These are phyloP conservation scores for Drosophila kanekoi DNA, from an alignment of 2,888 invertebrate species.

Conservation along the genomic window DNA sequence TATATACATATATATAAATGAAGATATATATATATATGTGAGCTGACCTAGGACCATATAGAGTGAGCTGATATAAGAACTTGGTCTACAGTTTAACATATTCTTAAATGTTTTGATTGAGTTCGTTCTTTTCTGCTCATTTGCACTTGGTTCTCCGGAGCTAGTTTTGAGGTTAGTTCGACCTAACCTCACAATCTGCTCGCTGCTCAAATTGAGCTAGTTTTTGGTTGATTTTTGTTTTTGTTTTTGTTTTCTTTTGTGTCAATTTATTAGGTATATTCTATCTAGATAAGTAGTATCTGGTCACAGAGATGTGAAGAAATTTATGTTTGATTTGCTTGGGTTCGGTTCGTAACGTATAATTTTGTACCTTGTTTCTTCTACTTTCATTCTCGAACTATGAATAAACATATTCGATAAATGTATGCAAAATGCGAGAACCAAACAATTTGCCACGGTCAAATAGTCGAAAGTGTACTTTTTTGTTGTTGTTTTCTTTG, in stretches of 20 bases:
- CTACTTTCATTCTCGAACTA: slow-evolving; percentile 41
- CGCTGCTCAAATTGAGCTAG: slow-evolving; percentile 11
- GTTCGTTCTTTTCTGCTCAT: slow-evolving; percentile 18
- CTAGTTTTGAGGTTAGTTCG: slow-evolving; percentile 7
- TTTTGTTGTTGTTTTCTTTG: slow-evolving; percentile 80
- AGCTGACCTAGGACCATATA: background rate
- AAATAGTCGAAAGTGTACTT: slow-evolving; percentile 72
- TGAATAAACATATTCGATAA: slow-evolving; percentile 19
- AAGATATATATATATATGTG: too few relatives aligned
- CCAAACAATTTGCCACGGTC: slow-evolving; percentile 28
- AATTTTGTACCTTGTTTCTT: slow-evolving; percentile 22
- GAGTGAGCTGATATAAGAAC: slow-evolving; percentile 9
- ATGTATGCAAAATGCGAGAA: slow-evolving; percentile 34
- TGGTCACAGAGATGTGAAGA: slow-evolving; percentile 35
- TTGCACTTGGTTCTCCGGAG: slow-evolving; percentile 16
- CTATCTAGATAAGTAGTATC: slow-evolving; percentile 6
- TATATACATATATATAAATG: background rate
- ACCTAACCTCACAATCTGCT: slow-evolving; percentile 20
- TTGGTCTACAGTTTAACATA: background rate
- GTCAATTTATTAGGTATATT: slow-evolving; percentile 10
- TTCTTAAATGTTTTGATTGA: slow-evolving; percentile 23
- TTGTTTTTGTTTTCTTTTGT: too few relatives aligned
- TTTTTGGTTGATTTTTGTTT: slow-evolving; percentile 3
- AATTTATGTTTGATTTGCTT: slow-evolving; percentile 79
- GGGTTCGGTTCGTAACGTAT: slow-evolving; percentile 56